phyloP scores from a whole-genome alignment of 35 echinoderm and acorn worm species.

The Anneissia japonica region DNA sequence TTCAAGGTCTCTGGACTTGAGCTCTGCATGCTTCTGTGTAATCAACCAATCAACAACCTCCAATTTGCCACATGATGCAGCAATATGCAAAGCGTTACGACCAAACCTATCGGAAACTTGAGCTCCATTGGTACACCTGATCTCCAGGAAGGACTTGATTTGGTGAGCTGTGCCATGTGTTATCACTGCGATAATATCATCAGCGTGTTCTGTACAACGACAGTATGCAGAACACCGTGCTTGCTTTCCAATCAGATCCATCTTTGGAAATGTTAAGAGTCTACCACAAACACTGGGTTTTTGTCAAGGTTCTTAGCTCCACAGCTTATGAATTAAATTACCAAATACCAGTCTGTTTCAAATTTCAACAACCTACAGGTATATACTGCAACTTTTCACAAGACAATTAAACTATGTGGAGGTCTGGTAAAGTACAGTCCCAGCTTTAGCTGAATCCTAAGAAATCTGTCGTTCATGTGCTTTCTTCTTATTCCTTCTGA shows the following conservation, averaged over 20 bases:
- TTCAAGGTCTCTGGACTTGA: constrained; percentile 48
- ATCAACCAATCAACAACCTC: constrained; percentile 78
- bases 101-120: constrained; percentile 57
- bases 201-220: constrained; percentile 59
- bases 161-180: constrained; percentile 60
- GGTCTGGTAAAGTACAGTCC: too few relatives aligned
- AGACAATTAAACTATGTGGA: too few relatives aligned
- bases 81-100: constrained; percentile 69
- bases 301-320: too few relatives aligned
- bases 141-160: constrained; percentile 54
- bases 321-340: too few relatives aligned
- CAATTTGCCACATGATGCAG: constrained; percentile 70
- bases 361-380: too few relatives aligned
- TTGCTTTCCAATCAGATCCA: background rate
- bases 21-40: constrained; percentile 51
- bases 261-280: background rate
- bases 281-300: too few relatives aligned
- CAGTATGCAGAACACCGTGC: constrained; percentile 56
- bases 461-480: too few relatives aligned
- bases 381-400: too few relatives aligned
- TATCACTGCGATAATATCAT: constrained; percentile 61
- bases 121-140: constrained; percentile 43
- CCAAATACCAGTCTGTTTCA: too few relatives aligned
- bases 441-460: too few relatives aligned
- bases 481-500: too few relatives aligned